A percentile compares a stretch with the other conserved stretches of the same genome.
phyloP scores from a whole-genome alignment of 2,113 vertebrate genomes.

The Phalacrocorax pelagicus region DNA sequence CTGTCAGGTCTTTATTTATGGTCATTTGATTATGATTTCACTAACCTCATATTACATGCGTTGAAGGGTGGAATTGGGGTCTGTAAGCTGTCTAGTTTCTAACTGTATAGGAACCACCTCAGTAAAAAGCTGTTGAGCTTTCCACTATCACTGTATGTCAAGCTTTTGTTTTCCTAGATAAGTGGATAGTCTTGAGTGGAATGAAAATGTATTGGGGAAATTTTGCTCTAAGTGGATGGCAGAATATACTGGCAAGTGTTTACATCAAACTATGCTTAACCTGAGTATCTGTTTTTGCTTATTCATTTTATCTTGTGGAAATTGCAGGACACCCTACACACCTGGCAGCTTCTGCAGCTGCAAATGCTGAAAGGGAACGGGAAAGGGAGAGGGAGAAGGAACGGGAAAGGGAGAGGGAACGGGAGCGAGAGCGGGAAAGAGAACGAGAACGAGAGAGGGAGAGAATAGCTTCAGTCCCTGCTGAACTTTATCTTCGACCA shows the following conservation, averaged over 20 bases:
- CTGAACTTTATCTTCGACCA: slow-evolving; percentile 78
- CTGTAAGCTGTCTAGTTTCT: background rate
- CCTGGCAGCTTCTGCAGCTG: slow-evolving; percentile 81
- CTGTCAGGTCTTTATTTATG: background rate
- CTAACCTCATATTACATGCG: background rate
- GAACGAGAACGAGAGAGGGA: slow-evolving; percentile 74
- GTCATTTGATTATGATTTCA: background rate
- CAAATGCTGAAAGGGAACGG: slow-evolving; percentile 80
- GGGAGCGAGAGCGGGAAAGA: slow-evolving; percentile 70
- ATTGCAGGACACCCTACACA: slow-evolving; percentile 86
- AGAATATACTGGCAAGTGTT: background rate
- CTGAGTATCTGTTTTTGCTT: background rate
- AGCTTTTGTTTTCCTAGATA: background rate
- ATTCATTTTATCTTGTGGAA: background rate
- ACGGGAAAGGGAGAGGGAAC: slow-evolving; percentile 73
- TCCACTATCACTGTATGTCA: background rate
- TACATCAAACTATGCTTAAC: background rate
- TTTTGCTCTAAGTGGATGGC: background rate
- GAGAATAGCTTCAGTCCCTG: slow-evolving; percentile 64
- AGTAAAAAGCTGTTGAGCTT: background rate
- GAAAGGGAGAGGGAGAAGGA: slow-evolving; percentile 77
- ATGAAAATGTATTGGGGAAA: background rate
- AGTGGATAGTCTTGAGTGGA: background rate
- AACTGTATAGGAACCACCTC: background rate
- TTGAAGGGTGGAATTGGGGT: background rate